Evolutionary conservation across 2,888 invertebrate species (phyloP), one percentile per base, ranked within the genome.

Genomic region (Seladonia tumulorum): DNA sequence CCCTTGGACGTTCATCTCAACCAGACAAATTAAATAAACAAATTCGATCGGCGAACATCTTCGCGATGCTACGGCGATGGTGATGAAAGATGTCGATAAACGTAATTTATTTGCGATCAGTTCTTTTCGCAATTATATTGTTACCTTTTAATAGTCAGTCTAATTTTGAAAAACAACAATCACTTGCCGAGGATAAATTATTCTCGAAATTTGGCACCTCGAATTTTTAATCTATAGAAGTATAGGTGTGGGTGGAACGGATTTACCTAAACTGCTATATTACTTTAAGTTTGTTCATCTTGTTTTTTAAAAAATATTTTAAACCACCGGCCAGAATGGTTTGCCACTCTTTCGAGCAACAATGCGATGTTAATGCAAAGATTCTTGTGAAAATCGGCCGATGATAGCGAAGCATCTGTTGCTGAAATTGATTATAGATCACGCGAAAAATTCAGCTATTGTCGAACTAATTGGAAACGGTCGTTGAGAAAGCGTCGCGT

Each of bases 401-500:
- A 35, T 5, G 35, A 35, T 1, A 35, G 35, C 35, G 35, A 35
- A 35, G 1, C 35, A 35, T 35, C 35, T 35, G 5, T 14, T 14
- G 25, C 14, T 25, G 35, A 39, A 39, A 45, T 42, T 25, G 49
- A 14, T 22, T 12, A 35, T 10, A 12, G 18, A 68, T 70, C 57
- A 71, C 74, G 45, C 75, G 71, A 35, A 74, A 78, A 78, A 83
- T 78, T 73, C 45, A 70, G 35, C 77, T 25, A 35, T 22, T 22
- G 25, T 25, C 45, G 4, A 29, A 47, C 70, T 25, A 74, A 83
- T 74, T 45, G 77, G 39, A 10, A 42, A 29, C 63, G 29, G 29
- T 42, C 12, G 42, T 83, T 70, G 73, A 72, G 57, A 72, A 42
- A 83, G 63, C n/a, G 7, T 60, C 71, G 1, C 35, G 73, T 22